A percentile compares a stretch with the other conserved stretches of the same genome.
phyloP scores from a whole-genome alignment of 2,888 invertebrate species.

The Acleris sparsana region DNA sequence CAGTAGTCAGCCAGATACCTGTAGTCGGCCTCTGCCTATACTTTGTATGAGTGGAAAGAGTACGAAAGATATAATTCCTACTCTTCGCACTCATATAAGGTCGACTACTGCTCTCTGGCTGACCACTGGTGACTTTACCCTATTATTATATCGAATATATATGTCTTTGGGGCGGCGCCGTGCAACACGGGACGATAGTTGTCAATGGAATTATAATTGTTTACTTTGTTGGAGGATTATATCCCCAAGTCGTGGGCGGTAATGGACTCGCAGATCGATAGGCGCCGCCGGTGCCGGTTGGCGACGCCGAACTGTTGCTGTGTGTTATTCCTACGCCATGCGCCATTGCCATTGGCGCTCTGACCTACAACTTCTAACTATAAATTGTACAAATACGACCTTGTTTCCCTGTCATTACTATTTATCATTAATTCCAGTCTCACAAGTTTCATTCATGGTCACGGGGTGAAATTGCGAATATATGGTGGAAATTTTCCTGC shows the following conservation, averaged over 20 bases:
- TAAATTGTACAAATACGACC: slow-evolving; percentile 24
- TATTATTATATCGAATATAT: background rate
- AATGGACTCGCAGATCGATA: slow-evolving; percentile 70
- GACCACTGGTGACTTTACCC: no score
- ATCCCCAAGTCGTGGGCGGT: slow-evolving; percentile 55
- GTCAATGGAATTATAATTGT: slow-evolving; percentile 44
- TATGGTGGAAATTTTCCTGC: background rate
- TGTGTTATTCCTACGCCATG: slow-evolving; percentile 22
- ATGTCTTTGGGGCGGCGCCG: background rate
- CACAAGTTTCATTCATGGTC: slow-evolving; percentile 1
- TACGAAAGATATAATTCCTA: no score
- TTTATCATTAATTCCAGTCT: slow-evolving; percentile 16
- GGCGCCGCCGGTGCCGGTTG: slow-evolving; percentile 50
- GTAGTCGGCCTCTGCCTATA: no score
- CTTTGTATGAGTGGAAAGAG: no score
- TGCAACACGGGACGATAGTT: slow-evolving; percentile 12
- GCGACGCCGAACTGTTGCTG: slow-evolving; percentile 55
- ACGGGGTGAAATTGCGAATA: background rate
- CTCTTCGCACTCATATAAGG: no score
- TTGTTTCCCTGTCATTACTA: slow-evolving; percentile 20
- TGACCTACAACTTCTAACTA: slow-evolving; percentile 30
- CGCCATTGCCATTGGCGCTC: slow-evolving; percentile 10
- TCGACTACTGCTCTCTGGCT: no score
- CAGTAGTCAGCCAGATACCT: no score
- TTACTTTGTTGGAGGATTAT: slow-evolving; percentile 52